Evolutionary conservation across 2,113 vertebrate genomes (phyloP).

Genomic region (Axis porcinus): DNA sequence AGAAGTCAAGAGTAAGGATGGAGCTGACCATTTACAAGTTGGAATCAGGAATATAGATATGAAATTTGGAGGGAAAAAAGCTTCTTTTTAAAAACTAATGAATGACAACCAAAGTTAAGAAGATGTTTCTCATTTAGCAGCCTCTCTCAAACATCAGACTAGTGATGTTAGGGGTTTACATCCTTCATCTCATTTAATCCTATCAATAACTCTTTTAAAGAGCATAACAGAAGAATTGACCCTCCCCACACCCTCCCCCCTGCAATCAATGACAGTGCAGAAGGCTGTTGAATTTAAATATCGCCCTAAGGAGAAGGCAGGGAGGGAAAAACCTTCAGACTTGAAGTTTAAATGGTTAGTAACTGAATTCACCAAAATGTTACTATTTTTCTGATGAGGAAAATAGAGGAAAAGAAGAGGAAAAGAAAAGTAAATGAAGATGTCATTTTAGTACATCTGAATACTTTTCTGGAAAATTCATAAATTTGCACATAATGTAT

Average conservation of each 20-base stretch:
- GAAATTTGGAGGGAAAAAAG: accelerated
- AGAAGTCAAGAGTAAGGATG: background rate
- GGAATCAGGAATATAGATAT: background rate
- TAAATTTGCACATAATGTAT: background rate
- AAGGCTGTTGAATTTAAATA: background rate
- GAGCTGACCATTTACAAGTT: background rate
- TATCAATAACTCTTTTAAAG: background rate
- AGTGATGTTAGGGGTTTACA: background rate
- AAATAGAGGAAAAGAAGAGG: background rate
- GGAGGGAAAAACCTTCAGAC: background rate
- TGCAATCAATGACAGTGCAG: background rate
- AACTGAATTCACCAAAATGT: background rate
- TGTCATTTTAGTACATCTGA: background rate
- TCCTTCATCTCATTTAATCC: background rate
- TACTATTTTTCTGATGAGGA: background rate
- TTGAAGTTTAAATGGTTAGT: background rate
- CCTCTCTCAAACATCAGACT: background rate
- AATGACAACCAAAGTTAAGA: background rate
- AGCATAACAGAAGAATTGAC: background rate
- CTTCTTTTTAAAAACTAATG: background rate
- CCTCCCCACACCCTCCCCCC: accelerated
- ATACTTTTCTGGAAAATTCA: background rate
- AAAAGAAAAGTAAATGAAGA: background rate
- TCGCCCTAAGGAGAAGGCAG: background rate
- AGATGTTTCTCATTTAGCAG: background rate